Evolutionary conservation across 2,113 vertebrate genomes (phyloP).

Genomic region (Hippocampus barbouri): DNA sequence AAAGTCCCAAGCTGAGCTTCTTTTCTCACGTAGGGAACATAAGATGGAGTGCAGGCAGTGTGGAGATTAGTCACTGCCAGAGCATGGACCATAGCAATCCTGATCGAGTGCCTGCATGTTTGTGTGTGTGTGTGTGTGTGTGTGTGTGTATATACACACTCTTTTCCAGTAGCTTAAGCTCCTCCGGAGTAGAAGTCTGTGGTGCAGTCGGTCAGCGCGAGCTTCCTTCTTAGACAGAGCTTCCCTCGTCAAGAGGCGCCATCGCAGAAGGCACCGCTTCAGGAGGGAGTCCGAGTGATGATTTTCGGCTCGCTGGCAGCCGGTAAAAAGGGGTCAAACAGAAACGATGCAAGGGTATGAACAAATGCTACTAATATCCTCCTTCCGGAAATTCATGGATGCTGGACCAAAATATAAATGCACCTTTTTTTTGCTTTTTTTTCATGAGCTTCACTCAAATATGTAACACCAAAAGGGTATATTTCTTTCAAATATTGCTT

Average conservation of each 20-base stretch:
- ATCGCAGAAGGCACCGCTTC: constrained; percentile 71
- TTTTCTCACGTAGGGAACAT: constrained; percentile 1
- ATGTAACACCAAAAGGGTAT: too few relatives aligned
- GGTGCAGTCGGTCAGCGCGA: constrained; percentile 71
- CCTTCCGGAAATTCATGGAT: background rate
- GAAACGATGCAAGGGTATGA: constrained; percentile 31
- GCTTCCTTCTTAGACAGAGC: constrained; percentile 66
- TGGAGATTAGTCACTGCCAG: constrained; percentile 15
- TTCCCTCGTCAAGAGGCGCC: constrained; percentile 69
- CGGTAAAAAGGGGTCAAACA: constrained; percentile 40
- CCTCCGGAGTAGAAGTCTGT: constrained; percentile 67
- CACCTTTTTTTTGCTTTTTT: too few relatives aligned
- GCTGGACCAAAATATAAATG: too few relatives aligned
- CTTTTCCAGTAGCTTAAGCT: constrained; percentile 76
- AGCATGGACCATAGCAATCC: background rate
- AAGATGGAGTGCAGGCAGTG: constrained; percentile 10
- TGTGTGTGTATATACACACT: constrained; percentile 66
- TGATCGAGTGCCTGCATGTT: background rate
- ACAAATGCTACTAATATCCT: background rate
- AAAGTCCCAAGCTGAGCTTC: background rate
- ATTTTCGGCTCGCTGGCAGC: constrained; percentile 76
- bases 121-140: constrained; percentile 1
- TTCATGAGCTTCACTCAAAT: too few relatives aligned
- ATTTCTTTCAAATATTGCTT: too few relatives aligned
- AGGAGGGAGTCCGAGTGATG: constrained; percentile 72